Evolutionary conservation across 2,888 invertebrate species (phyloP).

Genomic region (Rhagonycha lutea): DNA sequence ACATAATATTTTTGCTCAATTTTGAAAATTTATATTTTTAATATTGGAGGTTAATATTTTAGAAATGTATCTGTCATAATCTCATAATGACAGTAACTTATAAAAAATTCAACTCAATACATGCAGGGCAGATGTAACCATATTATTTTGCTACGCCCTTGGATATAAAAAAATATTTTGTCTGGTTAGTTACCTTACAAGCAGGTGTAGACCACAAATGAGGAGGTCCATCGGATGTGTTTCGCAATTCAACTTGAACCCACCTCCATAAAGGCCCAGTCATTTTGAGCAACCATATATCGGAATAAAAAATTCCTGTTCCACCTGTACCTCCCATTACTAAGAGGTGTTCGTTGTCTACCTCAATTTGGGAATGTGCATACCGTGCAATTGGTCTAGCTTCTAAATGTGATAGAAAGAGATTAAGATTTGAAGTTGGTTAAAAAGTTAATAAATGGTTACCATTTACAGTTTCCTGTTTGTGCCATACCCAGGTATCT

Average conservation of each 20-base stretch:
- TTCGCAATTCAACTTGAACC: conserved; percentile 75
- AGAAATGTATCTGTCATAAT: too few species aligned
- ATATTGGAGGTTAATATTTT: neutral
- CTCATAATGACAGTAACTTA: too few species aligned
- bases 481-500: conserved; percentile 75
- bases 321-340: conserved; percentile 88
- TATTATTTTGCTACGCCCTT: neutral
- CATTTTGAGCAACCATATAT: conserved; percentile 89
- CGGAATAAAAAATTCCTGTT: conserved; percentile 82
- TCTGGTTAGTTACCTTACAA: conserved; percentile 64
- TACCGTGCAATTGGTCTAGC: conserved; percentile 63
- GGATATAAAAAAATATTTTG: neutral
- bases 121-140: neutral
- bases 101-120: neutral
- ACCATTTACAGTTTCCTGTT: conserved; percentile 62
- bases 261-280: conserved; percentile 70
- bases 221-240: conserved; percentile 79
- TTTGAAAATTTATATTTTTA: too few species aligned
- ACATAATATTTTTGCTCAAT: too few species aligned
- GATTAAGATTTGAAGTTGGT: neutral
- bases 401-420: conserved; percentile 20
- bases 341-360: conserved; percentile 79
- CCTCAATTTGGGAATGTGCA: conserved; percentile 87
- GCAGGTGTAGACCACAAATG: conserved; percentile 95
- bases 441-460: neutral